These are phyloP conservation scores for Chironomus tepperi DNA, from an alignment of 1,140 invertebrate genomes.

Conservation along the genomic window DNA sequence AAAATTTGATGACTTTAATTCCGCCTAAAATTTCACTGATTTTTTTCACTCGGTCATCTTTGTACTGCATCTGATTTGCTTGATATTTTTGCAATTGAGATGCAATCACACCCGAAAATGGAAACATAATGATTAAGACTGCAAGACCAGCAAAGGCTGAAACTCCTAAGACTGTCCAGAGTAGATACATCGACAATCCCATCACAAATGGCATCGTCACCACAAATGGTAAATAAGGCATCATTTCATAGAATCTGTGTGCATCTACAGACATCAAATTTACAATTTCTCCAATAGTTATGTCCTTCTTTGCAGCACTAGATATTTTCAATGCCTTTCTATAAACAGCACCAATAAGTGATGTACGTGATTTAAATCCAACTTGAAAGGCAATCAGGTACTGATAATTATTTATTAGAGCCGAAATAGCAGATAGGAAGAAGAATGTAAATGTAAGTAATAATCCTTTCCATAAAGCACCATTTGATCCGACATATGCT, in stretches of 20 bases:
- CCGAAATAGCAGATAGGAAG: not conserved
- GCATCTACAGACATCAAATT: constrained; percentile 11
- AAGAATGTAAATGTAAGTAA: not conserved
- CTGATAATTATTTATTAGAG: constrained; percentile 35
- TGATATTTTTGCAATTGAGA: constrained; percentile 34
- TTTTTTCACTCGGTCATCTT: constrained; percentile 61
- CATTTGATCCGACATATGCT: constrained; percentile 31
- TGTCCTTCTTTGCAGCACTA: constrained; percentile 44
- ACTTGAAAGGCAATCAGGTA: constrained; percentile 77
- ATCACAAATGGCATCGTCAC: constrained; percentile 47
- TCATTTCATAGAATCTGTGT: constrained; percentile 49
- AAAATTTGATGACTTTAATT: constrained; percentile 74
- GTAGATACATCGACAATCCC: constrained; percentile 44
- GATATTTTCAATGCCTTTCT: constrained; percentile 70
- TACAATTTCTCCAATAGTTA: constrained; percentile 14
- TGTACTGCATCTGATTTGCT: constrained; percentile 42
- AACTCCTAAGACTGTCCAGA: constrained; percentile 45
- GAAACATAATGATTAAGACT: constrained; percentile 41
- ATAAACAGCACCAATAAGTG: constrained; percentile 83
- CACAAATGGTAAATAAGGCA: constrained; percentile 40
- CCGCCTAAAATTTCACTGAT: constrained; percentile 75
- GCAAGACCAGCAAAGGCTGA: constrained; percentile 48
- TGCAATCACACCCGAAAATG: constrained; percentile 1
- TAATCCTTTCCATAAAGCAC: not conserved
- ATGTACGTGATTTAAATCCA: constrained; percentile 77